These are phyloP conservation scores for Phrynocephalus forsythii DNA, from an alignment of 2,797 vertebrate genomes.

Conservation along the genomic window DNA sequence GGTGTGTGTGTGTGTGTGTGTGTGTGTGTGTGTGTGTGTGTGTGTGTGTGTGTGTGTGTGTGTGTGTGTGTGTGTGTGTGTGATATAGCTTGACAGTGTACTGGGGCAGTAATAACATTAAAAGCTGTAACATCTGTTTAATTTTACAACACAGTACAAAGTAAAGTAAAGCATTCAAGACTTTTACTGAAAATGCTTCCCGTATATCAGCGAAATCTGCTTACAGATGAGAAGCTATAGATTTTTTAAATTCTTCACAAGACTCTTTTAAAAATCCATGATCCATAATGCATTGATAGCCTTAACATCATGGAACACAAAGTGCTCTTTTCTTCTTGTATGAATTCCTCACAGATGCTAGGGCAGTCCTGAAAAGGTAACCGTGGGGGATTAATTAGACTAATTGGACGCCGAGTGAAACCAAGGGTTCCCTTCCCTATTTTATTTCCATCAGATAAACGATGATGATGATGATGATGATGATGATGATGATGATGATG, in stretches of 20 bases:
- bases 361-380: background rate
- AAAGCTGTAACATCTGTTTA: background rate
- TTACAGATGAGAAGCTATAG: slow-evolving; percentile 57
- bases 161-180: slow-evolving; percentile 38
- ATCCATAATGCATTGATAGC: background rate
- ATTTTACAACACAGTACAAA: slow-evolving; percentile 40
- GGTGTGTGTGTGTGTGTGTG: too few relatives aligned
- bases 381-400: slow-evolving; percentile 3
- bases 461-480: too few relatives aligned
- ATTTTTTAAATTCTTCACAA: slow-evolving; percentile 27
- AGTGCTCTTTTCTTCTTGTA: slow-evolving; percentile 45
- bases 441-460: background rate
- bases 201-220: slow-evolving; percentile 43
- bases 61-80: too few relatives aligned
- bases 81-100: background rate
- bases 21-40: background rate
- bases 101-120: background rate
- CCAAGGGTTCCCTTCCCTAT: background rate
- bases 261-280: background rate
- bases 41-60: too few relatives aligned
- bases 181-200: slow-evolving; percentile 48
- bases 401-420: slow-evolving; percentile 15
- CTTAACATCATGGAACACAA: slow-evolving; percentile 28
- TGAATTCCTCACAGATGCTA: background rate
- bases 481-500: too few relatives aligned